phyloP scores from a whole-genome alignment of 2,797 vertebrate species.

The Diplodus sargus region DNA sequence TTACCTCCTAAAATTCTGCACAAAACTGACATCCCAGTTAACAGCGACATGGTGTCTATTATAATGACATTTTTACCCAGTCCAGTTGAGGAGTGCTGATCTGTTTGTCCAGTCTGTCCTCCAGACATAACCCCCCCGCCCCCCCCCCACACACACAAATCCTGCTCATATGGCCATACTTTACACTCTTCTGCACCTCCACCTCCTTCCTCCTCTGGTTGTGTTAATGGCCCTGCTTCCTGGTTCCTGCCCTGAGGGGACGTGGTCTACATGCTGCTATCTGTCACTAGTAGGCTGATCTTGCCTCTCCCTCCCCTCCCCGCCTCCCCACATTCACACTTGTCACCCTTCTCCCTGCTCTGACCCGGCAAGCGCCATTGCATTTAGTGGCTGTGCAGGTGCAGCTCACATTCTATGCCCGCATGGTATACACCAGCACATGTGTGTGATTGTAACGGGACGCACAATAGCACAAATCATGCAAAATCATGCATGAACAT shows the following conservation, averaged over 20 bases:
- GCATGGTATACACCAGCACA: conserved; percentile 14
- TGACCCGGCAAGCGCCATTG: conserved; percentile 39
- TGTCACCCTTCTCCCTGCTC: conserved; percentile 52
- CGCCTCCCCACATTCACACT: conserved; percentile 34
- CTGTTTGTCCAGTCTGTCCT: conserved; percentile 28
- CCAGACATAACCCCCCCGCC: conserved; percentile 10
- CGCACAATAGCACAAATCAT: conserved; percentile 26
- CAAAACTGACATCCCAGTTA: not conserved
- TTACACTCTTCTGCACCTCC: conserved; percentile 48
- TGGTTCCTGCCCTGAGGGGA: conserved; percentile 71
- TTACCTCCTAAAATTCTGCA: not conserved
- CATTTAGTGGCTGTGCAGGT: conserved; percentile 42
- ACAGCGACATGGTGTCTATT: not conserved
- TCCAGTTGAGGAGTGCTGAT: conserved; percentile 7
- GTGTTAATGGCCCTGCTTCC: conserved; percentile 75
- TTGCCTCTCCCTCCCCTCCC: conserved; percentile 29
- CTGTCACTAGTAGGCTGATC: conserved; percentile 69
- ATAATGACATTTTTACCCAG: conserved; percentile 5
- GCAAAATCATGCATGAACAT: conserved; percentile 27
- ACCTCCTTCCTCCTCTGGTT: conserved; percentile 55
- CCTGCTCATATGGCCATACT: conserved; percentile 49
- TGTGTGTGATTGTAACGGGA: conserved; percentile 14
- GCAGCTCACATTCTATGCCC: conserved; percentile 17
- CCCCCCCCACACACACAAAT: not conserved
- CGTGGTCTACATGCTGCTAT: conserved; percentile 69